These are phyloP conservation scores for Idaea aversata DNA, from an alignment of 2,888 invertebrate species.

Conservation along the genomic window DNA sequence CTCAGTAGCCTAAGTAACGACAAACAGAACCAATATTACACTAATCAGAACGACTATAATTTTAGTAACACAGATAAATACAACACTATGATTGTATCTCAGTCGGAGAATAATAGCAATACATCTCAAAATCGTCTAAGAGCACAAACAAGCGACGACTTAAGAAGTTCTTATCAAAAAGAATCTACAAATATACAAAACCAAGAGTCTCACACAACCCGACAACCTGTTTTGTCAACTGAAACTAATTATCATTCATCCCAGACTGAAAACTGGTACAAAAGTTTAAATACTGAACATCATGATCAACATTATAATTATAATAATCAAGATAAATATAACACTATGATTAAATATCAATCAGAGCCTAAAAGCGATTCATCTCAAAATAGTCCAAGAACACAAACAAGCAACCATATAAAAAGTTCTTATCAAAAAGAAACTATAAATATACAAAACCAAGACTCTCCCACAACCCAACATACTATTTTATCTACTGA, in stretches of 20 bases:
- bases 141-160: neutral
- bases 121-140: neutral
- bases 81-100: neutral
- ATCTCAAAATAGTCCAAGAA: neutral
- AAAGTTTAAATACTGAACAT: slow-evolving; percentile 20
- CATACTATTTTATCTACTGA: slow-evolving; percentile 12
- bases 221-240: slow-evolving; percentile 11
- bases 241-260: slow-evolving; percentile 16
- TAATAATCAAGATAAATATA: slow-evolving; percentile 4
- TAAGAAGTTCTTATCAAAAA: neutral
- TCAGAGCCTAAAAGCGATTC: neutral
- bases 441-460: neutral
- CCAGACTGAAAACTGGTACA: slow-evolving; percentile 15
- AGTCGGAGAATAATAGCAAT: neutral
- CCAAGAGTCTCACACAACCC: neutral
- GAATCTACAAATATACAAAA: neutral
- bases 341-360: neutral
- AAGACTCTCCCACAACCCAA: slow-evolving; percentile 4
- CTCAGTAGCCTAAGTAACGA: slow-evolving; percentile 20
- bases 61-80: slow-evolving; percentile 2
- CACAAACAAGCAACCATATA: neutral
- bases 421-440: neutral
- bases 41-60: slow-evolving; percentile 10
- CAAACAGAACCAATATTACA: slow-evolving; percentile 12
- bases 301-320: slow-evolving; percentile 13